phyloP scores from a whole-genome alignment of 2,113 vertebrate species.

The Chaetops frenatus region DNA sequence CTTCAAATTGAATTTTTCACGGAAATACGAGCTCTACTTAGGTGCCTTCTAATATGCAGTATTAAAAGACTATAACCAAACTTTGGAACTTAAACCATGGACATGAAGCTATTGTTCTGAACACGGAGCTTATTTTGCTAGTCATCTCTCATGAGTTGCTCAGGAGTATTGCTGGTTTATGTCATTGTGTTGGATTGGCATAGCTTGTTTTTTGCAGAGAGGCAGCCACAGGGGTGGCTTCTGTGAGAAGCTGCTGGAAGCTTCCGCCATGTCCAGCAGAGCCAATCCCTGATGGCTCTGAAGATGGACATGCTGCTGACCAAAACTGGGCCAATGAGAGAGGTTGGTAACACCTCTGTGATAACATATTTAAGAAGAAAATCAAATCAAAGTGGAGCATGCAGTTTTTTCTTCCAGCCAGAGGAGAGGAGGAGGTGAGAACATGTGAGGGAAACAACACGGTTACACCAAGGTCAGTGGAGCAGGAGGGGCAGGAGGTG shows the following conservation, averaged over 20 bases:
- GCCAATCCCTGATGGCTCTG: neutral
- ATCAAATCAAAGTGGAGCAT: neutral
- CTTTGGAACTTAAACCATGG: neutral
- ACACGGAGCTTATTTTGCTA: neutral
- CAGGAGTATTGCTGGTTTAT: neutral
- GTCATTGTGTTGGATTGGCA: neutral
- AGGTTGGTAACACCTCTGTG: rapidly evolving
- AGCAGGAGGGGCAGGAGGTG: neutral
- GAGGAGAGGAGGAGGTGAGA: neutral
- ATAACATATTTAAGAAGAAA: neutral
- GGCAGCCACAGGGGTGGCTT: neutral
- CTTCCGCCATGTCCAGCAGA: neutral
- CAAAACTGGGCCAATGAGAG: neutral
- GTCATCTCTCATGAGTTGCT: neutral
- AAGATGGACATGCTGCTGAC: neutral
- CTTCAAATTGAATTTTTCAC: neutral
- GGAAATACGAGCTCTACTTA: neutral
- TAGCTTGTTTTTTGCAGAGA: rapidly evolving
- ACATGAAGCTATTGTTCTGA: neutral
- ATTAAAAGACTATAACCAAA: neutral
- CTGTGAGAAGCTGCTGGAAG: neutral
- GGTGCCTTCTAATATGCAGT: neutral
- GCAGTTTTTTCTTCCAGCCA: neutral
- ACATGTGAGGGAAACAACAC: neutral
- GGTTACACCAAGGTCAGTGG: neutral